Evolutionary conservation across 2,797 vertebrate genomes (phyloP), one percentile per base, ranked within the genome.

Genomic region (Rhinogobio ventralis): DNA sequence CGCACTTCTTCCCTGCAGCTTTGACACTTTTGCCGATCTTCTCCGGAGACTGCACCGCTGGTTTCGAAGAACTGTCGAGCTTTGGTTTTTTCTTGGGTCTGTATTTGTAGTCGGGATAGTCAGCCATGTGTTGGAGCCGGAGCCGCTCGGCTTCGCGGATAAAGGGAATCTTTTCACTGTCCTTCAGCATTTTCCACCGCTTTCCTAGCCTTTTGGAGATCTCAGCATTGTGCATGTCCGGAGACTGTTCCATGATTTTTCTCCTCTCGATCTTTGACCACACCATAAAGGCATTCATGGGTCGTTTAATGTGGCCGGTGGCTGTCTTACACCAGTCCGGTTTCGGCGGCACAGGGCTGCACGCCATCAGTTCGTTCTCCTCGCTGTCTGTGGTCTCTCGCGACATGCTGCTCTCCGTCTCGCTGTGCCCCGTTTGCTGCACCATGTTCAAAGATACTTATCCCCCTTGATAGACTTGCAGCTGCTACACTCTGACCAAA

Each of bases 41-140:
- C 93, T 97, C 96, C 11, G 96, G 96, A 72, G 95, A 96, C 80
- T 93, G 96, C 69, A 92, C 86, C 10, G 94, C 90, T 1, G 93
- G 89, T 85, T 95, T 97, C 64, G 95, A 95, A 83, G 94, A 91
- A 15, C 94, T 94, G 89, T 97, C 97, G 86, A 96, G 94, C 90
- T 97, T 97, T 91, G 97, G 96, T 90, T 98, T 99, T 94, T 99
- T 99, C 95, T 96, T 95, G 89, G 98, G 98, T 90, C 98, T 93
- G 95, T 99, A 99, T 91, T 99, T 99, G 95, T 99, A 99, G 94
- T 98, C 97, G 85, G 97, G 97, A 86, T 99, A 96, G 88, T 98
- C 97, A 33, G 97, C 97, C 97, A 98, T 98, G 97, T 99, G 97
- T 94, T 98, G 94, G 14, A 99, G 97, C 86, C 98, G 95, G 87